A percentile compares a stretch with the other conserved stretches of the same genome.
phyloP scores from a whole-genome alignment of 2,113 vertebrate species.

The Platichthys stellatus region DNA sequence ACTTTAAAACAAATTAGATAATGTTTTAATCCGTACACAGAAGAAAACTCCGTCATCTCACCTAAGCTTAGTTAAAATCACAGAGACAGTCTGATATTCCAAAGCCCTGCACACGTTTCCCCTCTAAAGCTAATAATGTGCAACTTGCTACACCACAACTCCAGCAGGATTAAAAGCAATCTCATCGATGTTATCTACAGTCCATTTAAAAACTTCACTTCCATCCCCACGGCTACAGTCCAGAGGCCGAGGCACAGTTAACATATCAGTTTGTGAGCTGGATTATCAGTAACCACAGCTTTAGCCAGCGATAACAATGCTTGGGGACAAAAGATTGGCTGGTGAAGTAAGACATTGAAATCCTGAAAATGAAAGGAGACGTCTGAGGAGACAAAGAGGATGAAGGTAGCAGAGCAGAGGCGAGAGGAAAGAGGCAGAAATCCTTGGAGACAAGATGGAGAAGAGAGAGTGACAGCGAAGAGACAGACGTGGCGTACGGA shows the following conservation, averaged over 20 bases:
- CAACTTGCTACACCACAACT: slow-evolving; percentile 27
- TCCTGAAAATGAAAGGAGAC: slow-evolving; percentile 29
- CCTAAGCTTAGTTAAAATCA: background rate
- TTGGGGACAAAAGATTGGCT: background rate
- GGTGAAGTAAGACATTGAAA: slow-evolving; percentile 34
- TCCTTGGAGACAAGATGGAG: slow-evolving; percentile 12
- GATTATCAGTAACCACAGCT: slow-evolving; percentile 53
- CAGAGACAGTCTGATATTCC: slow-evolving; percentile 14
- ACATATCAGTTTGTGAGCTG: slow-evolving; percentile 38
- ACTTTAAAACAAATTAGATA: no score
- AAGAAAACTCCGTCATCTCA: background rate
- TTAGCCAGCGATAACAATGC: slow-evolving; percentile 35
- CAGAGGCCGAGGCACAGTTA: background rate
- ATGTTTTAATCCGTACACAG: background rate
- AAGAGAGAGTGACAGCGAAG: no score
- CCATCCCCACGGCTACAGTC: no score
- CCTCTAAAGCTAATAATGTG: slow-evolving; percentile 63
- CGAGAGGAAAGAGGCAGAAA: slow-evolving; percentile 29
- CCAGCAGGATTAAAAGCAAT: slow-evolving; percentile 63
- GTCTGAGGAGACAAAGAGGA: slow-evolving; percentile 17
- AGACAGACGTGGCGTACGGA: background rate
- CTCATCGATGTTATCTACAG: slow-evolving; percentile 50
- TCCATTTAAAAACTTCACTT: background rate
- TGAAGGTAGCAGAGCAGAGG: slow-evolving; percentile 19
- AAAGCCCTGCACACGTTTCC: slow-evolving; percentile 9